phyloP scores from a whole-genome alignment of 2,113 vertebrate genomes.

The Sander vitreus region DNA sequence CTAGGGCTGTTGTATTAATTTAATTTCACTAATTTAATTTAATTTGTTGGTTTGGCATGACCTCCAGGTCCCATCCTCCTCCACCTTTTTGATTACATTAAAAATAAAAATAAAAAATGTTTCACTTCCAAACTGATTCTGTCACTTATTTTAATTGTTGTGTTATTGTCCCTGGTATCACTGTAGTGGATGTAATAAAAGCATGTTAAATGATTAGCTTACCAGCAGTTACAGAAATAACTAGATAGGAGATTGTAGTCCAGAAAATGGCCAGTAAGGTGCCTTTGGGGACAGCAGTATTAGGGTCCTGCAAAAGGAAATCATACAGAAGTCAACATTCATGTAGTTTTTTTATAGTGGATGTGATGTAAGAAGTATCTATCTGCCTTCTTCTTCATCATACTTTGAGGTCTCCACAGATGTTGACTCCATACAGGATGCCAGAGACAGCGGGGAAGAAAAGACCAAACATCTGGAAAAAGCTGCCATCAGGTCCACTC shows the following conservation, averaged over 20 bases:
- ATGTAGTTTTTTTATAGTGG: not conserved
- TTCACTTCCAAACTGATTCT: too few relatives aligned
- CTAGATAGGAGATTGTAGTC: conserved; percentile 80
- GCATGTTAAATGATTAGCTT: not conserved
- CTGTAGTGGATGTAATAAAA: not conserved
- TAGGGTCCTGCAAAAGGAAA: conserved; percentile 75
- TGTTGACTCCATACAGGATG: conserved; percentile 83
- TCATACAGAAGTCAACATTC: not conserved
- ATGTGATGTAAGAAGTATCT: not conserved
- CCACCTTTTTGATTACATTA: too few relatives aligned
- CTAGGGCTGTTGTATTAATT: too few relatives aligned
- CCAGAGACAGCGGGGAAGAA: conserved; percentile 83
- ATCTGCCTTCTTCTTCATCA: not conserved
- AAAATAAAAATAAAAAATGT: too few relatives aligned
- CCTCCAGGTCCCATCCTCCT: too few relatives aligned
- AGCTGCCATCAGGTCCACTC: conserved; percentile 55
- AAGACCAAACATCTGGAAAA: conserved; percentile 86
- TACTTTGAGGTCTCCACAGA: conserved; percentile 86
- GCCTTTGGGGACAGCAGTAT: conserved; percentile 81
- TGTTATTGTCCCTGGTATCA: too few relatives aligned
- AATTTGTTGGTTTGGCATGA: too few relatives aligned
- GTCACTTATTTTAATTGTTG: too few relatives aligned
- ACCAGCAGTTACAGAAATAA: conserved; percentile 78
- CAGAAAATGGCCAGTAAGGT: conserved; percentile 82
- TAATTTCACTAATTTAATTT: too few relatives aligned